Base-by-base conservation (phyloP, 2,888 invertebrate genomes). In the Trachelus troglodyta region DNA sequence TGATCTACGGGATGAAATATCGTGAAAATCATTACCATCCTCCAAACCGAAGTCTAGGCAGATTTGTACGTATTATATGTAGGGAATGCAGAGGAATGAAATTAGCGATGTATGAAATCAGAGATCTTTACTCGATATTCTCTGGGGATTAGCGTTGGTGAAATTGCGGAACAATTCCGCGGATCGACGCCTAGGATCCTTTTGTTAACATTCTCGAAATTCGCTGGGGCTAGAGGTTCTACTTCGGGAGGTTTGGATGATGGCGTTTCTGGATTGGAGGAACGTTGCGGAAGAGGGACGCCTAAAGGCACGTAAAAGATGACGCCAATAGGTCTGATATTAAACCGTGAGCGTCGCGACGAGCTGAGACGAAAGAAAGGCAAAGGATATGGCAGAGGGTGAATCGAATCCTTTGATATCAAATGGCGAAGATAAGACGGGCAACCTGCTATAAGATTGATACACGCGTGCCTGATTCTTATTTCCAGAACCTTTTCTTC, bases 361-460 rank as follows among this genome's bases (percentile, higher is more conserved):
- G 31, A 31, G 33, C 34, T 71, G 71, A 34, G 71, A 71, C 71
- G 71, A 31, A 34, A 71, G 71, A 71, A 34, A 34, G 33, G 31
- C 31, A 71, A 71, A 34, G 71, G 69, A 23, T 31, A 33, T 33
- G 23, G 69, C 69, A 69, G 30, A 30, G 30, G 6, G 71, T 71
- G 71, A 71, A 34, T 34, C 77, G 79, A 79, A 76, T 81, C 79
- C 77, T 83, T 81, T 80, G 81, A 82, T 81, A 82, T 81, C 79
- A 77, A 71, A 71, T 34, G 71, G 71, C 34, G 31, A 12, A 23
- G 71, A 34, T 33, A 34, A 31, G 31, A 69, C 11, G 69, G 33
- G 74, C 40, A 69, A 77, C 35, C 77, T 69, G 35, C 69, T 15
- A 9, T 69, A 23, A 71, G 75, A 75, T 75, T 75, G 75, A 77